phyloP scores from a whole-genome alignment of 2,113 vertebrate genomes.

The Archilochus colubris region DNA sequence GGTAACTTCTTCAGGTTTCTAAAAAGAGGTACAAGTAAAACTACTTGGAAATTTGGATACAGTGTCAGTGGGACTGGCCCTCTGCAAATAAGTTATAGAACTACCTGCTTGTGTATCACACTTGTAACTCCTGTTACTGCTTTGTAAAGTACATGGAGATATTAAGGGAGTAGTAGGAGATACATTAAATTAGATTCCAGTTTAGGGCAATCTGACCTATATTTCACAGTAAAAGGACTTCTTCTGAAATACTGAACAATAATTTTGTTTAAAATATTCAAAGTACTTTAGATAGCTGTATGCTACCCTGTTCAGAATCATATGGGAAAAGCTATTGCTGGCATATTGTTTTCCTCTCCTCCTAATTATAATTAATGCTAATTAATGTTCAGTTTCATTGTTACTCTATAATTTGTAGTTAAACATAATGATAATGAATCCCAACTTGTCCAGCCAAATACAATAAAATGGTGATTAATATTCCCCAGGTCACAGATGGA shows the following conservation, averaged over 20 bases:
- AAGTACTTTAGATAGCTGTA: neutral
- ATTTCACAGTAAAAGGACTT: constrained; percentile 13
- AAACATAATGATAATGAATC: constrained; percentile 22
- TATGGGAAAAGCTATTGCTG: neutral
- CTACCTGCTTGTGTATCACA: neutral
- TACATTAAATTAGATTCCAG: constrained; percentile 6
- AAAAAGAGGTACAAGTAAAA: neutral
- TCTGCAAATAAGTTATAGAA: neutral
- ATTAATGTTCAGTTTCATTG: constrained; percentile 35
- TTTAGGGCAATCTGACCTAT: constrained; percentile 1
- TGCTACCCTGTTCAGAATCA: neutral
- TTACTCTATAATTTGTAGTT: neutral
- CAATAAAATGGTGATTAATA: constrained; percentile 54
- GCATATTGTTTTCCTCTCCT: neutral
- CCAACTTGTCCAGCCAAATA: neutral
- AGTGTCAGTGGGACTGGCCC: neutral
- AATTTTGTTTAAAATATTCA: neutral
- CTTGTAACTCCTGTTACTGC: neutral
- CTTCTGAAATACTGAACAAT: constrained; percentile 9
- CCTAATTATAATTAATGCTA: constrained; percentile 20
- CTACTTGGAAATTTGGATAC: neutral
- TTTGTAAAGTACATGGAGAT: constrained; percentile 27
- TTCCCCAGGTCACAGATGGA: neutral
- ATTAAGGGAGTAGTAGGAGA: neutral
- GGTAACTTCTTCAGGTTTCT: neutral